Evolutionary conservation across 2,113 vertebrate species (phyloP).

Genomic region (Dunckerocampus dactyliophorus): DNA sequence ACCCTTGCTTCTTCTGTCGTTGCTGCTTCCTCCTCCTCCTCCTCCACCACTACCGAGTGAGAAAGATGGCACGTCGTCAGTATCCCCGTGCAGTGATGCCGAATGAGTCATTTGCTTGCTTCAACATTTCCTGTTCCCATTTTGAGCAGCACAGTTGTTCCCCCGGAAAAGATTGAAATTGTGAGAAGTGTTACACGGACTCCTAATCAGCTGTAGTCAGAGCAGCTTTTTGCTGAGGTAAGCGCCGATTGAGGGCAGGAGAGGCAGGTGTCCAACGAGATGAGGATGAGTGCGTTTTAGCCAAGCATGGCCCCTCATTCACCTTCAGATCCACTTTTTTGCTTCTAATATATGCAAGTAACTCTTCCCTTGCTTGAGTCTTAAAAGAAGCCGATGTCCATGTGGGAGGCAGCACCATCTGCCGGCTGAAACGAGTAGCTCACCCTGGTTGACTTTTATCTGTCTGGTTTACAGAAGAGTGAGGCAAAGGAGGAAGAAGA

Average conservation of each 20-base stretch:
- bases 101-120: constrained; percentile 15
- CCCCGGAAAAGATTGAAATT: background rate
- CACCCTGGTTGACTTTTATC: constrained; percentile 5
- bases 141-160: constrained; percentile 6
- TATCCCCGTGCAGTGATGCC: constrained; percentile 20
- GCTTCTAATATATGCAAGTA: too few species aligned
- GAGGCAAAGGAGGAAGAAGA: constrained; percentile 74
- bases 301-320: background rate
- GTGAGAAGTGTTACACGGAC: background rate
- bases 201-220: constrained; percentile 4
- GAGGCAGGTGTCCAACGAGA: background rate
- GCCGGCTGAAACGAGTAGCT: constrained; percentile 29
- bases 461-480: constrained; percentile 71
- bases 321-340: background rate
- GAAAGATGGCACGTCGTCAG: constrained; percentile 21
- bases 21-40: background rate
- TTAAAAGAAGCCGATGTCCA: background rate
- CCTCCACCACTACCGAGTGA: constrained; percentile 15
- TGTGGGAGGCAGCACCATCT: constrained; percentile 37
- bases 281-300: background rate
- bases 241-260: constrained; percentile 8
- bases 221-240: background rate
- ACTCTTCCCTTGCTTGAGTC: too few species aligned
- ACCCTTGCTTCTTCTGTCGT: constrained; percentile 6
- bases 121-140: constrained; percentile 32